Base-by-base conservation (phyloP, 2,113 vertebrate species). In the Condylura cristata region DNA sequence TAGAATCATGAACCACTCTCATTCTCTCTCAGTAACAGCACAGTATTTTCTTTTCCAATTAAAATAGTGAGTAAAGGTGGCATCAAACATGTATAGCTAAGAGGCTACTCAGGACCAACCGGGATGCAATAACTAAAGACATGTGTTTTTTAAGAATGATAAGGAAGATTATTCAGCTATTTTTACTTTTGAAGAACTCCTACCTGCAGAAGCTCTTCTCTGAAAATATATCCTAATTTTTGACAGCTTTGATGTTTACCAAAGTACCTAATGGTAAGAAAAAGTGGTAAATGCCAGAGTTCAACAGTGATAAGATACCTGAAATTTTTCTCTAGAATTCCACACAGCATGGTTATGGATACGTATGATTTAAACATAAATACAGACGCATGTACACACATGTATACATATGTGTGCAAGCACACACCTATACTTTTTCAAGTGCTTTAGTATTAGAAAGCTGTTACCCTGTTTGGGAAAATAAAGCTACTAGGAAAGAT, bases 211-310 rank as follows among this genome's bases (percentile, higher is more conserved):
- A 88, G 63, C 17, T n/a, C 71, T 76, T 82, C 84, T 61, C 84
- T 84, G 60, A 70, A 91, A 92, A 84, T 65, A 63, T 24, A 71
- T 63, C 44, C 41, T 51, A 95, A 91, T 53, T 81, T 76, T 91
- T 34, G 60, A 34, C 30, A 61, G 75, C 39, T 75, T 1, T 22
- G 39, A 39, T 68, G 51, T 24, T 26, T 51, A n/a, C 32, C 53
- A 72, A 85, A 37, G 60, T 32, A 12, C 24, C 51, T 86, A 60
- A 34, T 68, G 32, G 18, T 75, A n/a, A n/a, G 20, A 63, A 63
- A 37, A 44, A 26, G 26, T 71, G 18, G 72, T 39, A 70, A 95
- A 78, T 14, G 61, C 18, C 61, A 78, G 44, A 24, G 11, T 48
- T 84, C 61, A 92, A 39, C 11, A 10, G 24, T 1, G 12, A 65